phyloP scores from a whole-genome alignment of 2,113 vertebrate species.

The Blennius ocellaris region DNA sequence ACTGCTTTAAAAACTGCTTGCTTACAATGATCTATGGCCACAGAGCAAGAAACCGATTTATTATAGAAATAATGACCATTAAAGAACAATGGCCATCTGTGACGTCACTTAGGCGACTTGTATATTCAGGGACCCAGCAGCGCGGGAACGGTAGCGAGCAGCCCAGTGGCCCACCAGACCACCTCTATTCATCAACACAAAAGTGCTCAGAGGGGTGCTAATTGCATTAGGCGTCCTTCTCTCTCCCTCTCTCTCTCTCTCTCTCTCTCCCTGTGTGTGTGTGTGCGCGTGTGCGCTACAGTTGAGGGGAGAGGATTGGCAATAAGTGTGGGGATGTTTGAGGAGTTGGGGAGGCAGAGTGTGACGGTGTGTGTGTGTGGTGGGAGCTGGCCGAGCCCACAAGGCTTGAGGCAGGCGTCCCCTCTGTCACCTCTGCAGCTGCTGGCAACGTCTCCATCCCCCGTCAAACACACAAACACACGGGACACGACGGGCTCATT shows the following conservation, averaged over 20 bases:
- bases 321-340: conserved; percentile 73
- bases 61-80: conserved; percentile 51
- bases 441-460: conserved; percentile 78
- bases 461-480: conserved; percentile 54
- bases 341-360: conserved; percentile 62
- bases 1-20: background rate
- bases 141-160: conserved; percentile 75
- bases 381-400: conserved; percentile 70
- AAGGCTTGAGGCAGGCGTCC: conserved; percentile 77
- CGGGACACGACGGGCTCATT: conserved; percentile 54
- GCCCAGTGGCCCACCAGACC: conserved; percentile 76
- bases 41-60: conserved; percentile 24
- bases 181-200: conserved; percentile 84
- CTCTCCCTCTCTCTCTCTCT: conserved; percentile 32
- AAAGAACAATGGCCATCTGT: conserved; percentile 55
- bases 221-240: conserved; percentile 83
- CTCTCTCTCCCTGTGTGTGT: too few relatives aligned
- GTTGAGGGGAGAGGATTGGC: conserved; percentile 56
- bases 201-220: conserved; percentile 85
- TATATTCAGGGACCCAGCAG: conserved; percentile 69
- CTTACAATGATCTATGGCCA: background rate
- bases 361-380: conserved; percentile 70
- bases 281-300: too few relatives aligned
- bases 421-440: conserved; percentile 85
- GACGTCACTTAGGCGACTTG: conserved; percentile 67